Base-by-base conservation (phyloP, 2,797 vertebrate genomes). In the Mycteria americana region DNA sequence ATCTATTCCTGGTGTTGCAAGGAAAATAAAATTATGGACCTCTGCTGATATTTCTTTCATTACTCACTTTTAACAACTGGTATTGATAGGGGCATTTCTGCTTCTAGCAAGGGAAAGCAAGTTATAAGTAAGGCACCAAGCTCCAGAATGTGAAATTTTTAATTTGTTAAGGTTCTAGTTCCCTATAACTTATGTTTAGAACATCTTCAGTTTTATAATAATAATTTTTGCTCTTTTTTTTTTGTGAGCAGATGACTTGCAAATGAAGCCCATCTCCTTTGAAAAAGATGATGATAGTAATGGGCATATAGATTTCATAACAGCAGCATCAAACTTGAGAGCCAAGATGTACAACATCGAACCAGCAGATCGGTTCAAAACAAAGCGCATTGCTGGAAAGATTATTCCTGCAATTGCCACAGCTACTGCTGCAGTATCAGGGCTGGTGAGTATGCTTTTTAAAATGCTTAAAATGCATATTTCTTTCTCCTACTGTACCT, bases 381-480 rank as follows among this genome's bases (percentile, higher is more conserved):
- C 99, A 85, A 99, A 99, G 92, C 99, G 99, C 60, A 99, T 99
- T 63, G 99, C 99, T 31, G 99, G 99, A 23, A 99, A 99, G 97
- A 99, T 99, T 94, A 99, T 99, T 96, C 99, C 99, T 19, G 99
- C 99, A 35, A 99, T 99, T 59, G 99, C 99, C 91, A 99, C 99
- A 31, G 99, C 99, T 68, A 99, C 99, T 25, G 99, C 99, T 56
- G 98, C 99, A 11, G 99, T 99, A 27, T 99, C 99, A 67, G 99
- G 99, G 81, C 97, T 99, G 98, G 99, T 99, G 93, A 98, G 99
- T 91, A 60, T 39, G 77, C 86, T 89, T 60, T 54, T 62, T 22
- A 46, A 93, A 76, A 88, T 60, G 53, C 3, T 41, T 53, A 43
- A 73, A 79, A 37, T n/a, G 14, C 18, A 2, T 31, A 5, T 85